Percentiles rank a stretch among this genome's conserved stretches.
These are phyloP conservation scores for Psilopogon haemacephalus DNA, from an alignment of 2,113 vertebrate species.

Conservation along the genomic window DNA sequence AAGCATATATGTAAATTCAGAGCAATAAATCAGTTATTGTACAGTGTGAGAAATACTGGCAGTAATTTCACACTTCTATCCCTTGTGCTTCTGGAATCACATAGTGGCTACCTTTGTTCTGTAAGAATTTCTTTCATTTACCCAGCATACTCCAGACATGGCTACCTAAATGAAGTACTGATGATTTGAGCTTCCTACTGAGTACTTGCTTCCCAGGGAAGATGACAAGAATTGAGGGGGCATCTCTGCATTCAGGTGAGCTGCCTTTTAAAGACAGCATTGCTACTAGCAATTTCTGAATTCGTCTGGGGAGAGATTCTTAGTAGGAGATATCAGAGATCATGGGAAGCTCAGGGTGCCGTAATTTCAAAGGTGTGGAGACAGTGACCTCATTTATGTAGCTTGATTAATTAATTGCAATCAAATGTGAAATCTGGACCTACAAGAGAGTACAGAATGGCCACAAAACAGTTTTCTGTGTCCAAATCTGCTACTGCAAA, in stretches of 20 bases:
- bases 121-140: neutral
- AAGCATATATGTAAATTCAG: neutral
- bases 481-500: neutral
- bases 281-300: neutral
- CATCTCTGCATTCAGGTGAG: neutral
- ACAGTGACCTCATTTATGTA: neutral
- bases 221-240: neutral
- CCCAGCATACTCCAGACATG: neutral
- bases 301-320: neutral
- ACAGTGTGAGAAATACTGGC: neutral
- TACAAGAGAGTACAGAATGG: neutral
- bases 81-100: neutral
- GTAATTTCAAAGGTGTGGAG: neutral
- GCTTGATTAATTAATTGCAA: neutral
- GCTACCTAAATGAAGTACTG: neutral
- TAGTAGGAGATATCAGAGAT: neutral
- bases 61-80: neutral
- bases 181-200: neutral
- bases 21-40: neutral
- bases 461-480: neutral
- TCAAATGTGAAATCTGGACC: neutral
- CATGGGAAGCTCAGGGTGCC: neutral
- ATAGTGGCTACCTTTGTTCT: neutral
- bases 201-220: neutral
- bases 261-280: neutral